Evolutionary conservation across 1,140 invertebrate species (phyloP).

Genomic region (Hyphantria cunea): DNA sequence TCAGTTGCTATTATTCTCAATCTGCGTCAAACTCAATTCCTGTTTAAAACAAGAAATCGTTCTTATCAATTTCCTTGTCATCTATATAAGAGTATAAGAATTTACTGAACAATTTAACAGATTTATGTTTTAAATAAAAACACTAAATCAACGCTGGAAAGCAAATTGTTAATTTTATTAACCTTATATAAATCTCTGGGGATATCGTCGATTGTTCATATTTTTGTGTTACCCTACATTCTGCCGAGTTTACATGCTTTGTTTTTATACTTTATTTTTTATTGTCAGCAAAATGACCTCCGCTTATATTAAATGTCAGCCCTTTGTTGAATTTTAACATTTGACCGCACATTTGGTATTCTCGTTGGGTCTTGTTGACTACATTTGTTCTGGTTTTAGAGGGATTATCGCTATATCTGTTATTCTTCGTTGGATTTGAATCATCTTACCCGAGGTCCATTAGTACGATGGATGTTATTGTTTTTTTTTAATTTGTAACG

Average conservation of each 20-base stretch:
- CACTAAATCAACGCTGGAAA: conserved; percentile 20
- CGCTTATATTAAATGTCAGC: conserved; percentile 10
- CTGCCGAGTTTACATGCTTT: conserved; percentile 17
- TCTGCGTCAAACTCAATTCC: conserved; percentile 3
- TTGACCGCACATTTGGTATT: conserved; percentile 3
- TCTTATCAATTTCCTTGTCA: conserved; percentile 16
- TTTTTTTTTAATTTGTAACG: too few relatives aligned
- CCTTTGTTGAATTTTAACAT: conserved; percentile 1
- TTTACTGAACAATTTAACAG: conserved; percentile 19
- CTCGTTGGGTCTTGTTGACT: not conserved
- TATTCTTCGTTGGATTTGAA: not conserved
- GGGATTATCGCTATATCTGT: not conserved
- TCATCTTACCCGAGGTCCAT: not conserved
- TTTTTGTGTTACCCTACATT: conserved; percentile 24
- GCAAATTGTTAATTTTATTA: conserved; percentile 31
- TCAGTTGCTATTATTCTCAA: conserved; percentile 10
- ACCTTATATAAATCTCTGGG: conserved; percentile 29
- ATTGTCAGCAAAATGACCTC: conserved; percentile 1
- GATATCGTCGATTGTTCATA: conserved; percentile 27
- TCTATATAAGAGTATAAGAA: conserved; percentile 11
- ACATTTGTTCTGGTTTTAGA: not conserved
- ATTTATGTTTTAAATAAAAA: conserved; percentile 23
- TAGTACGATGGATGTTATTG: not conserved
- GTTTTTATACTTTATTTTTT: conserved; percentile 7
- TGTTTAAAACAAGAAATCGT: conserved; percentile 10